A percentile compares a stretch with the other conserved stretches of the same genome.
Conservation (phyloP, 1,140 invertebrate genomes). For the Papilio polytes region DNA sequence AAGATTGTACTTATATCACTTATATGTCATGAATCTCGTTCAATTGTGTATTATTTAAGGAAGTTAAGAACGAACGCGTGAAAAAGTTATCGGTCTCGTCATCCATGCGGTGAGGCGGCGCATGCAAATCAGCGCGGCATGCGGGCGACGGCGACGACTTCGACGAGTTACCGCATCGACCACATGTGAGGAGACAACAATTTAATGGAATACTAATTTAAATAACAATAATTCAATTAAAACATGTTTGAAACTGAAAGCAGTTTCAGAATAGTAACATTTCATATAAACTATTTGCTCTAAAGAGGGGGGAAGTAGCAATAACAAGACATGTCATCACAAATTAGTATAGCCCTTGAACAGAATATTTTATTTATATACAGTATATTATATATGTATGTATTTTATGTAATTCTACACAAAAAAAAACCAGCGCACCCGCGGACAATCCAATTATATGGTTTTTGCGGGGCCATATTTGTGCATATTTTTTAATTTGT, state of each 20-base stretch:
- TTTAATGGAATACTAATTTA: slow-evolving; percentile 12
- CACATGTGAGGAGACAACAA: slow-evolving; percentile 41
- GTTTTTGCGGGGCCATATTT: too few relatives aligned
- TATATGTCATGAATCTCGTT: slow-evolving; percentile 26
- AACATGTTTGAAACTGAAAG: too few relatives aligned
- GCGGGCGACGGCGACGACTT: slow-evolving; percentile 58
- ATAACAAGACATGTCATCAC: not conserved
- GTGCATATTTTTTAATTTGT: too few relatives aligned
- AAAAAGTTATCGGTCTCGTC: slow-evolving; percentile 56
- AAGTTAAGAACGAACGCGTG: slow-evolving; percentile 27
- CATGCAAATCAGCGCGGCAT: slow-evolving; percentile 78
- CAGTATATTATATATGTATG: too few relatives aligned
- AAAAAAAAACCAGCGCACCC: too few relatives aligned
- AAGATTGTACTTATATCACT: not conserved
- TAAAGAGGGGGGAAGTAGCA: not conserved
- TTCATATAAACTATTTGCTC: not conserved
- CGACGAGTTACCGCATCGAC: slow-evolving; percentile 45
- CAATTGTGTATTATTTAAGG: slow-evolving; percentile 31
- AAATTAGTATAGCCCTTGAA: too few relatives aligned
- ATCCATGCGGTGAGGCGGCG: slow-evolving; percentile 55
- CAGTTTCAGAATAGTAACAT: not conserved
- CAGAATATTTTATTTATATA: too few relatives aligned
- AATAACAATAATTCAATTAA: too few relatives aligned
- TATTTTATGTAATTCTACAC: too few relatives aligned
- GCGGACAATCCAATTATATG: too few relatives aligned